Percentiles rank a stretch among this genome's conserved stretches.
Evolutionary conservation across 2,113 vertebrate genomes (phyloP).

Genomic region (Rynchops niger): DNA sequence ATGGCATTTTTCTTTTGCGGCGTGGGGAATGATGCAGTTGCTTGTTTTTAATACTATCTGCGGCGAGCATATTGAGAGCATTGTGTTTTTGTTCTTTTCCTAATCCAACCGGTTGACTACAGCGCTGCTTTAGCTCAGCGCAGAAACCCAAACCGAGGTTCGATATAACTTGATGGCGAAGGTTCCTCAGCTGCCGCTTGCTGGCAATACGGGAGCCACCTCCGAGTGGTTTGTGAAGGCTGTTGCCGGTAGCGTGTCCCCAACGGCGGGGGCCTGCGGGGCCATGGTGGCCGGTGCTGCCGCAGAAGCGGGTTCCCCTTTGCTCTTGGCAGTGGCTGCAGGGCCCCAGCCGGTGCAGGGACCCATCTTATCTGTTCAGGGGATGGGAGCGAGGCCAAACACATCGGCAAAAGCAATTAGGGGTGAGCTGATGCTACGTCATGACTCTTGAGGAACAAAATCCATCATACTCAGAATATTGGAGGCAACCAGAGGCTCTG

Average conservation of each 20-base stretch:
- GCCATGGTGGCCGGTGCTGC: not conserved
- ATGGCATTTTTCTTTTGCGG: not conserved
- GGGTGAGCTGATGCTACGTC: not conserved
- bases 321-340: not conserved
- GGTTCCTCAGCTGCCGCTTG: not conserved
- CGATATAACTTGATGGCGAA: no score
- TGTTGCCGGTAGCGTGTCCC: accelerated
- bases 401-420: not conserved
- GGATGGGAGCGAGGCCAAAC: not conserved
- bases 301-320: not conserved
- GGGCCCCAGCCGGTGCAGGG: not conserved
- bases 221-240: not conserved
- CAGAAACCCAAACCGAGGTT: accelerated
- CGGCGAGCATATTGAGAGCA: accelerated
- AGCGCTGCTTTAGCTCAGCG: not conserved
- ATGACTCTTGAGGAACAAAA: not conserved
- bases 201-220: not conserved
- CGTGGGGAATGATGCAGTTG: not conserved
- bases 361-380: not conserved
- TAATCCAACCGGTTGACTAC: not conserved
- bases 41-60: not conserved
- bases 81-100: not conserved
- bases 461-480: accelerated
- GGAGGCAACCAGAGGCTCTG: not conserved
- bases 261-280: accelerated